Evolutionary conservation across 2,113 vertebrate genomes (phyloP).

Genomic region (Amblyopsis rosae): DNA sequence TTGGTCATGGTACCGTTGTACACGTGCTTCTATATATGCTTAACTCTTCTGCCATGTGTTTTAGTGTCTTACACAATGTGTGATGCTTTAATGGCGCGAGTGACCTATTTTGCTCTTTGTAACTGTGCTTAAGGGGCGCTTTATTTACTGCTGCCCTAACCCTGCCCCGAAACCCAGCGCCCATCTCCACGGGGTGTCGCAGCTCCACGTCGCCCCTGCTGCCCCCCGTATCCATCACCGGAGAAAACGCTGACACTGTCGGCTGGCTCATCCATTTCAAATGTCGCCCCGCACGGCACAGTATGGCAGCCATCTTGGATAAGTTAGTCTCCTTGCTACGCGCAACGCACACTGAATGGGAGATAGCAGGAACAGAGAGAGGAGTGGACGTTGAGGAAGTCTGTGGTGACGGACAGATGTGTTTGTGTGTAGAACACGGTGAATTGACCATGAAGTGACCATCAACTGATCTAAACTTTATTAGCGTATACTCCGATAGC

Average conservation of each 20-base stretch:
- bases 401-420: conserved; percentile 46
- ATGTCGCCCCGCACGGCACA: background rate
- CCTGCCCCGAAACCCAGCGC: conserved; percentile 8
- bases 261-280: background rate
- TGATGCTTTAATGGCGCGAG: too few species aligned
- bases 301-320: conserved; percentile 16
- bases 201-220: background rate
- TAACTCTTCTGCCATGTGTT: too few species aligned
- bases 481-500: conserved; percentile 56
- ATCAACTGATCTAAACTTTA: conserved; percentile 58
- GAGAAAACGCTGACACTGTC: background rate
- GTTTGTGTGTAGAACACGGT: conserved; percentile 45
- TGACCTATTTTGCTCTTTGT: background rate
- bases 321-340: background rate
- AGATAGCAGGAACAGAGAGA: conserved; percentile 48
- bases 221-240: background rate
- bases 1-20: too few species aligned
- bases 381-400: conserved; percentile 50
- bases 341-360: conserved; percentile 1
- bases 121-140: background rate
- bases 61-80: too few species aligned
- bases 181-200: background rate
- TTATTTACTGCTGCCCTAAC: conserved; percentile 29
- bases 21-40: too few species aligned
- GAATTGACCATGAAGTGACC: conserved; percentile 53